A percentile compares a stretch with the other conserved stretches of the same genome.
Conservation (phyloP, 1,140 invertebrate species). For the Drosophila mauritiana region DNA sequence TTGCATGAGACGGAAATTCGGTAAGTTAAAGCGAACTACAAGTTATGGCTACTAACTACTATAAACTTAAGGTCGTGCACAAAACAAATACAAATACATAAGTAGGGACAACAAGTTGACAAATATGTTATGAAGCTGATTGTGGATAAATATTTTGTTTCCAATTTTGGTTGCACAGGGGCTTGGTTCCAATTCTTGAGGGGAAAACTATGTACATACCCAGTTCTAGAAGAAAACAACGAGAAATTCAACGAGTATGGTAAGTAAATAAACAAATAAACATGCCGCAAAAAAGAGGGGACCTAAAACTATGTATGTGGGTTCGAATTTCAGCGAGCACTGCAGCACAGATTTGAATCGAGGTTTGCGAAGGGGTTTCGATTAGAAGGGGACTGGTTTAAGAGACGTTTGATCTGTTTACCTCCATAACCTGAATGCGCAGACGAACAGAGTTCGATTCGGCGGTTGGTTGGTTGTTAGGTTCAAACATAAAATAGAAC, state of each 20-base stretch:
- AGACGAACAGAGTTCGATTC: slow-evolving; percentile 52
- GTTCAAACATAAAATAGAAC: slow-evolving; percentile 75
- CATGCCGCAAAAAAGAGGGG: slow-evolving; percentile 43
- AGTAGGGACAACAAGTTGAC: slow-evolving; percentile 17
- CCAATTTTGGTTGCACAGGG: slow-evolving; percentile 17
- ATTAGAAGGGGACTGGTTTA: slow-evolving; percentile 46
- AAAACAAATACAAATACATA: slow-evolving; percentile 7
- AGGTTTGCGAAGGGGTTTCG: slow-evolving; percentile 25
- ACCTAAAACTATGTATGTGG: slow-evolving; percentile 29
- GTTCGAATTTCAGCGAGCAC: slow-evolving; percentile 26
- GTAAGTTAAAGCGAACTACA: slow-evolving; percentile 5
- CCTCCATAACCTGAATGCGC: slow-evolving; percentile 72
- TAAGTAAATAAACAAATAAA: slow-evolving; percentile 40
- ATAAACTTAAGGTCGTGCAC: slow-evolving; percentile 35
- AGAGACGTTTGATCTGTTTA: slow-evolving; percentile 59
- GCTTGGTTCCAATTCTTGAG: slow-evolving; percentile 53
- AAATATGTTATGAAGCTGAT: slow-evolving; percentile 10
- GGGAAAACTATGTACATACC: slow-evolving; percentile 56
- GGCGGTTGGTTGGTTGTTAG: slow-evolving; percentile 37
- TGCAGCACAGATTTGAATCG: slow-evolving; percentile 22
- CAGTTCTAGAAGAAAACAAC: slow-evolving; percentile 59
- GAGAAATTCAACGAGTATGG: slow-evolving; percentile 19
- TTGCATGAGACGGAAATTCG: slow-evolving; percentile 25
- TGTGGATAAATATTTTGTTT: slow-evolving; percentile 28
- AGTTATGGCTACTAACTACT: slow-evolving; percentile 19